phyloP scores from a whole-genome alignment of 2,888 invertebrate genomes.

The Stenotaenia linearis region DNA sequence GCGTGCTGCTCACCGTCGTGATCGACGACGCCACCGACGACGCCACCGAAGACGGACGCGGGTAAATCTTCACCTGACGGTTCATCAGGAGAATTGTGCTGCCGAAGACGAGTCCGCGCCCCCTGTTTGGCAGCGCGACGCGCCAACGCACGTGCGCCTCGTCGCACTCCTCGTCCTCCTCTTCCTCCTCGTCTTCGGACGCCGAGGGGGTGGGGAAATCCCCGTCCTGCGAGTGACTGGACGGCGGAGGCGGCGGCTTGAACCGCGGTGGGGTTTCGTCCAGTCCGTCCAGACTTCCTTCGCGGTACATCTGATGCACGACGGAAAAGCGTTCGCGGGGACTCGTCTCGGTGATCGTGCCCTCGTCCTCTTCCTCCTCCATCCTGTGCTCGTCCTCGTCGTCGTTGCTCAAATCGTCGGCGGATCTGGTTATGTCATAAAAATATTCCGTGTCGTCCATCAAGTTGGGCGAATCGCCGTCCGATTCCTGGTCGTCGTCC shows the following conservation, averaged over 20 bases:
- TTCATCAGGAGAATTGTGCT: slow-evolving; percentile 26
- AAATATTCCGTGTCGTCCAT: slow-evolving; percentile 23
- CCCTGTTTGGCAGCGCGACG: not conserved
- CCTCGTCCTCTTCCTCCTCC: slow-evolving; percentile 13
- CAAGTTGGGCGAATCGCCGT: not conserved
- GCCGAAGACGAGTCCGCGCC: not conserved
- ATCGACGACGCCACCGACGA: not conserved
- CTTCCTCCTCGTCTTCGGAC: not conserved
- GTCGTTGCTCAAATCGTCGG: not conserved
- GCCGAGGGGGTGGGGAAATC: not conserved
- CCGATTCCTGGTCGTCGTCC: slow-evolving; percentile 6
- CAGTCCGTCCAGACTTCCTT: slow-evolving; percentile 58
- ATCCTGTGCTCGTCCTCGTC: not conserved
- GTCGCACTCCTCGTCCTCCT: slow-evolving; percentile 28
- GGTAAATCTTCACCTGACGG: not conserved
- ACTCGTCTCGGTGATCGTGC: not conserved
- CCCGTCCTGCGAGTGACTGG: slow-evolving; percentile 41
- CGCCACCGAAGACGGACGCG: not conserved
- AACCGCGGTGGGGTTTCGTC: slow-evolving; percentile 56
- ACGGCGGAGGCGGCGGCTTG: slow-evolving; percentile 57
- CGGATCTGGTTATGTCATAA: not conserved
- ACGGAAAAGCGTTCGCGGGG: not conserved
- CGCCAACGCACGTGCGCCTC: slow-evolving; percentile 21
- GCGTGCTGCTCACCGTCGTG: not conserved
- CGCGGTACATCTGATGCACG: slow-evolving; percentile 61